Percentiles rank a stretch among this genome's conserved stretches.
phyloP scores from a whole-genome alignment of 2,113 vertebrate genomes.

The Chloroceryle aenea region DNA sequence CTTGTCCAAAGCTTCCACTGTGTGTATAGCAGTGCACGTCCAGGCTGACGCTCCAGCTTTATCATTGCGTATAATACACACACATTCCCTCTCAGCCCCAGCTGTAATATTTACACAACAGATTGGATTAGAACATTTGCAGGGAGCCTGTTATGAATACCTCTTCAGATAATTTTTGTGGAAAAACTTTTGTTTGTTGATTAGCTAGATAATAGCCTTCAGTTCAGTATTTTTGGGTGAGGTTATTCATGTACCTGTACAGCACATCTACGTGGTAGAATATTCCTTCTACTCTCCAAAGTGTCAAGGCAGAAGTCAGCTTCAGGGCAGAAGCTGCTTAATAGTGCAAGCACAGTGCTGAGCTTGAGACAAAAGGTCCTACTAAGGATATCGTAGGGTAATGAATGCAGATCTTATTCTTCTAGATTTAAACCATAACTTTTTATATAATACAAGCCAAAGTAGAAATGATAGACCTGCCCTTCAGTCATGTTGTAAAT shows the following conservation, averaged over 20 bases:
- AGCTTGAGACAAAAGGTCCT: neutral
- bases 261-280: neutral
- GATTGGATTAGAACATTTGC: conserved; percentile 44
- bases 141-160: conserved; percentile 15
- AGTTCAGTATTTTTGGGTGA: neutral
- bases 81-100: neutral
- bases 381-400: neutral
- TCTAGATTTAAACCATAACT: neutral
- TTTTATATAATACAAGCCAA: conserved; percentile 38
- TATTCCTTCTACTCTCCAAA: neutral
- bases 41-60: accelerated
- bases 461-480: conserved; percentile 18
- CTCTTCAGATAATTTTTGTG: conserved; percentile 28
- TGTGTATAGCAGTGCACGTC: accelerated
- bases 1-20: neutral
- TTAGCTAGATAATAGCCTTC: neutral
- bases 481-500: conserved; percentile 5
- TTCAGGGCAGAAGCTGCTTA: neutral
- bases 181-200: conserved; percentile 18
- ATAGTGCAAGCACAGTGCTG: neutral
- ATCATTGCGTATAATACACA: neutral
- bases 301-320: neutral
- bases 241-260: neutral
- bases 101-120: conserved; percentile 56
- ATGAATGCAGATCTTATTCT: conserved; percentile 27